A percentile compares a stretch with the other conserved stretches of the same genome.
phyloP scores from a whole-genome alignment of 1,140 invertebrate genomes.

The Drosophila virilis region DNA sequence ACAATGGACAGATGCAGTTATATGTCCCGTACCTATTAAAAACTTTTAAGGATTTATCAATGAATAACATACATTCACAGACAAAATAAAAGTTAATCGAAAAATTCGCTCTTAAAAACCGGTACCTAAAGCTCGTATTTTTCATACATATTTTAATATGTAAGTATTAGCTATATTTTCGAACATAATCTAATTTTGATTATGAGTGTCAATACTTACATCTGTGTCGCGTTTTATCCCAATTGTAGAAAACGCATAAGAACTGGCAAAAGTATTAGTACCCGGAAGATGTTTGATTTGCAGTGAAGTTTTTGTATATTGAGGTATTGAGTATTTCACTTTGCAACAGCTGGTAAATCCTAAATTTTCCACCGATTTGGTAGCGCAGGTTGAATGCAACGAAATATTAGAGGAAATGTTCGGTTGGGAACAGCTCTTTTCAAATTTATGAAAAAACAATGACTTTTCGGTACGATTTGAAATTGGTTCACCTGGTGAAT shows the following conservation, averaged over 20 bases:
- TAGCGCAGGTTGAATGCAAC: conserved; percentile 41
- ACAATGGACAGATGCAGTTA: too few species aligned
- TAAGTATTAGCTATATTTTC: not conserved
- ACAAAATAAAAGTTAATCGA: too few species aligned
- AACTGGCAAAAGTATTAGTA: conserved; percentile 55
- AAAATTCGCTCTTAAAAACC: not conserved
- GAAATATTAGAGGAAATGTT: conserved; percentile 25
- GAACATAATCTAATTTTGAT: too few species aligned
- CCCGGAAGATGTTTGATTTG: conserved; percentile 48
- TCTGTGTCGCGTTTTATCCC: conserved; percentile 55
- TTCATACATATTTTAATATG: not conserved
- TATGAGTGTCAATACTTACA: conserved; percentile 49
- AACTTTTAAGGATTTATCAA: too few species aligned
- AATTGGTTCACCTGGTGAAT: conserved; percentile 36
- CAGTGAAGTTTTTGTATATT: conserved; percentile 11
- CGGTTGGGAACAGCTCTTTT: conserved; percentile 32
- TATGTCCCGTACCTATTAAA: too few species aligned
- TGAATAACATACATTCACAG: too few species aligned
- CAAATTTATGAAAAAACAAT: conserved; percentile 41
- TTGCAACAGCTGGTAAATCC: conserved; percentile 2
- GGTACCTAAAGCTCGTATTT: not conserved
- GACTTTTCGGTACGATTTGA: conserved; percentile 53
- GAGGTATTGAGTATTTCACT: conserved; percentile 12
- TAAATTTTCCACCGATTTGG: conserved; percentile 23
- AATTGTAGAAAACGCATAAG: conserved; percentile 61